Evolutionary conservation across 1,140 invertebrate species (phyloP), one percentile per base, ranked within the genome.

Genomic region (Drosophila neocordata): DNA sequence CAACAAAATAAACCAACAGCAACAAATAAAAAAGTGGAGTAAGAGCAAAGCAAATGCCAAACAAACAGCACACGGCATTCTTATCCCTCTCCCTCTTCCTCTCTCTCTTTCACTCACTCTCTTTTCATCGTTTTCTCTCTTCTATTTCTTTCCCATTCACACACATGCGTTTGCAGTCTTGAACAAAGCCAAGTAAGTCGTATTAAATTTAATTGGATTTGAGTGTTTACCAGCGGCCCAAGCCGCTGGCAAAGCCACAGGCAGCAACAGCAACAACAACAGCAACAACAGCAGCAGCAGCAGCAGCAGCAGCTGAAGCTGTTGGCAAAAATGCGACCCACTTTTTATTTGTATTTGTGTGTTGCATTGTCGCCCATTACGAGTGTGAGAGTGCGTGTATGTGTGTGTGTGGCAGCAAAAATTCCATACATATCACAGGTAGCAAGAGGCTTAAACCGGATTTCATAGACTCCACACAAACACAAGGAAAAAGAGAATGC

Each of bases 191-290:
- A 88, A 83, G 83, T 88, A 88, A 88, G 88, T 90, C 82, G 88
- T 83, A 90, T 90, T 88, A 88, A 83, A 90, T 90, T 90, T 90
- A 90, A 90, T 90, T 90, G 88, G 88, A 90, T 90, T 90, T 90
- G 87, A 90, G 87, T 90, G 87, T 90, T 90, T 90, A 90, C 87
- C 87, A 82, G 81, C 66, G 73, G 79, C 78, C 76, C 78, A 87
- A 87, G 82, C 82, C 82, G 82, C 60, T 69, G 52, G 82, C 70
- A 81, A 78, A 70, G 80, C 73, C 58, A 75, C 66, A 74, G 70
- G 38, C 71, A 68, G 69, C 71, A 70, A 6, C 27, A 2, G 66
- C 61, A 59, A 27, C 67, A 59, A 1, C 34, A 53, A 65, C 37
- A 41, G n/a, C 0, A 41, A n/a, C 38, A 6, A 9, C 7, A 48